Percentiles rank a stretch among this genome's conserved stretches.
Evolutionary conservation across 2,797 vertebrate species (phyloP).

Genomic region (Buceros bicornis): DNA sequence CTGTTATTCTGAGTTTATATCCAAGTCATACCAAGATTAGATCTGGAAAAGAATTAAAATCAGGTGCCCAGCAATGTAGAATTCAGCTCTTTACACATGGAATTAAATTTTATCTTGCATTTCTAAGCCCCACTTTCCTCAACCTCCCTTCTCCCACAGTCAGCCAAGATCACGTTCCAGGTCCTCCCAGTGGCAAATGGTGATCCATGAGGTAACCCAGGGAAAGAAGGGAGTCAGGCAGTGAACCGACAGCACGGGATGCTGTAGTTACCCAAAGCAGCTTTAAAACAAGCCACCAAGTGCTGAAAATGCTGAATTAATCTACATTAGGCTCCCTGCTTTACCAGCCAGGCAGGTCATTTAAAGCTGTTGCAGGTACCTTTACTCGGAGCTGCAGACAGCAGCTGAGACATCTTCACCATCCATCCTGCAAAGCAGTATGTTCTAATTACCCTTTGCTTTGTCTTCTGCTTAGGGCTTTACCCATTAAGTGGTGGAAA

Average conservation of each 20-base stretch:
- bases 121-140: background rate
- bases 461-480: constrained; percentile 16
- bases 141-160: background rate
- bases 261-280: background rate
- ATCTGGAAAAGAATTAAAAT: background rate
- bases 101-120: background rate
- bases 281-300: background rate
- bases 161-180: background rate
- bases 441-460: background rate
- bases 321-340: background rate
- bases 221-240: background rate
- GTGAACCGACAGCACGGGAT: background rate
- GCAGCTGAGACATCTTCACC: background rate
- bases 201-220: background rate
- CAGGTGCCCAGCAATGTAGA: background rate
- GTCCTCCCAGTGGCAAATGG: accelerated
- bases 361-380: background rate
- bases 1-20: background rate
- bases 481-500: constrained; percentile 5
- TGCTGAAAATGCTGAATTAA: background rate
- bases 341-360: background rate
- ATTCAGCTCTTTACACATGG: background rate
- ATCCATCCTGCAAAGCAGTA: background rate
- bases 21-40: background rate
- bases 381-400: background rate